Conservation (phyloP, 2,888 invertebrate species). For the Limnephilus lunatus region DNA sequence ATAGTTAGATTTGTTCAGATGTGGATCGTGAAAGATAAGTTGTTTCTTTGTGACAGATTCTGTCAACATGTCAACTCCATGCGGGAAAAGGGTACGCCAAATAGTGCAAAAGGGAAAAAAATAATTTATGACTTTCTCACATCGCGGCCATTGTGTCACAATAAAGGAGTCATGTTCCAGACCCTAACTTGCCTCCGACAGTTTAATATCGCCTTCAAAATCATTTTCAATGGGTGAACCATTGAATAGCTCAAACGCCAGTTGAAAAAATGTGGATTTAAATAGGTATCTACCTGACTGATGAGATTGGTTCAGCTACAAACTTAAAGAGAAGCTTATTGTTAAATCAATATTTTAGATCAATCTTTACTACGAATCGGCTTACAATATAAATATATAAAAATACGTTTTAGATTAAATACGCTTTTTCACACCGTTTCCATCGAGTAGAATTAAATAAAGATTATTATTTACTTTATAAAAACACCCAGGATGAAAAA, state of each 20-base stretch:
- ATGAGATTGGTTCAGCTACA: not conserved
- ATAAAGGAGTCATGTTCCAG: slow-evolving; percentile 51
- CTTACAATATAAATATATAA: no score
- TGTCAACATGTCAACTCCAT: slow-evolving; percentile 64
- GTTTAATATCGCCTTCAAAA: slow-evolving; percentile 48
- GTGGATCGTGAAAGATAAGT: slow-evolving; percentile 33
- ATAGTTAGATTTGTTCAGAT: not conserved
- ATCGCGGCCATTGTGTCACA: slow-evolving; percentile 56
- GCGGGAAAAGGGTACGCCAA: slow-evolving; percentile 42
- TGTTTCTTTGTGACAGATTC: slow-evolving; percentile 60
- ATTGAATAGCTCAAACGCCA: slow-evolving; percentile 7
- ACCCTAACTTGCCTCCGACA: slow-evolving; percentile 35
- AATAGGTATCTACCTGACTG: not conserved
- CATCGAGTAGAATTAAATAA: no score
- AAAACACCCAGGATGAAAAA: no score
- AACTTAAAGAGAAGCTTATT: not conserved
- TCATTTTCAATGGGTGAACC: not conserved
- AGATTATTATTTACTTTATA: no score
- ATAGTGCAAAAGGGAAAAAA: slow-evolving; percentile 55
- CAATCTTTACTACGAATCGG: no score
- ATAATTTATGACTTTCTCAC: slow-evolving; percentile 65
- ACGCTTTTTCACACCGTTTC: no score
- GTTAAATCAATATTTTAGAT: not conserved
- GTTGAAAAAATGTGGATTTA: not conserved
- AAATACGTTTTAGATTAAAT: no score